Evolutionary conservation across 2,113 vertebrate genomes (phyloP).

Genomic region (Rhombomys opimus): DNA sequence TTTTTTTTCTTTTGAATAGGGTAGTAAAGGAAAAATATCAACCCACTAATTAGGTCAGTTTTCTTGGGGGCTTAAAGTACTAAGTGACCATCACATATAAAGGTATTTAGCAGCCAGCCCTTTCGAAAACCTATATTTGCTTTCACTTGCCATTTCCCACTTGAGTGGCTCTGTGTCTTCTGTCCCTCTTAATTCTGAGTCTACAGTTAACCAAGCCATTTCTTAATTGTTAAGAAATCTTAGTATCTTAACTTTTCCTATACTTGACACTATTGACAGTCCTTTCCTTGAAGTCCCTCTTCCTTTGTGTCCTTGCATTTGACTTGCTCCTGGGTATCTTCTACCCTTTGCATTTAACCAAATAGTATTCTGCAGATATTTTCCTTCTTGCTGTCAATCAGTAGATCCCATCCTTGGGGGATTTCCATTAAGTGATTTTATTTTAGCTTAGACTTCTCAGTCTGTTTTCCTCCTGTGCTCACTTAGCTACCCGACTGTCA

Average conservation of each 20-base stretch:
- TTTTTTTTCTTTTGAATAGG: conserved; percentile 28
- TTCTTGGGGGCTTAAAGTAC: conserved; percentile 32
- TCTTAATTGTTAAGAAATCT: not conserved
- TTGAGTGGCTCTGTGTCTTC: conserved; percentile 8
- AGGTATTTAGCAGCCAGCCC: not conserved
- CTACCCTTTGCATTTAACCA: not conserved
- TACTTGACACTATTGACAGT: not conserved
- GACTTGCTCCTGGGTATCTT: not conserved
- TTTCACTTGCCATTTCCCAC: not conserved
- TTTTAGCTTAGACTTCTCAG: conserved; percentile 8
- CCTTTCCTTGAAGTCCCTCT: not conserved
- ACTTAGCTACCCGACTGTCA: not conserved
- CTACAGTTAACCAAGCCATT: not conserved
- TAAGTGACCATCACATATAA: not conserved
- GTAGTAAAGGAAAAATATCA: conserved; percentile 42
- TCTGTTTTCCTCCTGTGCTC: not conserved
- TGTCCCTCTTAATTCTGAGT: conserved; percentile 21
- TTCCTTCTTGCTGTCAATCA: not conserved
- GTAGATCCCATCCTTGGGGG: not conserved
- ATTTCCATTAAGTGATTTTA: not conserved
- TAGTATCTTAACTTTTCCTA: not conserved
- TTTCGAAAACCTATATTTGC: not conserved
- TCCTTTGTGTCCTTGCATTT: not conserved
- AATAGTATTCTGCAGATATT: not conserved
- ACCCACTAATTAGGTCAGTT: not conserved